These are phyloP conservation scores for Myotis yumanensis DNA, from an alignment of 2,113 vertebrate species.

Conservation along the genomic window DNA sequence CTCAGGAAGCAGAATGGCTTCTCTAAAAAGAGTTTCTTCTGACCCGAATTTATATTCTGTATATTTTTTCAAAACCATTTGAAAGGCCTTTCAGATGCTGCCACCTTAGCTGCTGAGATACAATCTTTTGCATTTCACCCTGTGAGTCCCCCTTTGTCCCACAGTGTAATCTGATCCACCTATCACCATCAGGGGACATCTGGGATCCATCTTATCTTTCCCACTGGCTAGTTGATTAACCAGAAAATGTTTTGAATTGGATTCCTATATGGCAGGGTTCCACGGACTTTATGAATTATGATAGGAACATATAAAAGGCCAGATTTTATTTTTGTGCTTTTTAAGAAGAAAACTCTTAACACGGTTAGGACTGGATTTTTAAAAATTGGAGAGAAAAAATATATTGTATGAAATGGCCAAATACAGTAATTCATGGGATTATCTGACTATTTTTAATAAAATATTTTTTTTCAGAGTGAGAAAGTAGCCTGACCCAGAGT, in stretches of 20 bases:
- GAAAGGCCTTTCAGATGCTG: slow-evolving; percentile 69
- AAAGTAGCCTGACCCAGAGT: slow-evolving; percentile 39
- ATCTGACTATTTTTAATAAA: slow-evolving; percentile 55
- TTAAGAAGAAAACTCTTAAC: slow-evolving; percentile 53
- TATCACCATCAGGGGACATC: slow-evolving; percentile 79
- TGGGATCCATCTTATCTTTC: slow-evolving; percentile 85
- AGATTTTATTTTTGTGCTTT: slow-evolving; percentile 62
- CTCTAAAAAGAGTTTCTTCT: slow-evolving; percentile 62
- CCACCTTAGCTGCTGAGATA: slow-evolving; percentile 67
- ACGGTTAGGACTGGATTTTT: slow-evolving; percentile 19
- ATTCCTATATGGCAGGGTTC: slow-evolving; percentile 78
- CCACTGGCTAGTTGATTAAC: slow-evolving; percentile 77
- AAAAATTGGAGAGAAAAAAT: slow-evolving; percentile 58
- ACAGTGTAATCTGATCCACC: slow-evolving; percentile 77
- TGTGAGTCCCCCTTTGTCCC: slow-evolving; percentile 74
- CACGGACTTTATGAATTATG: slow-evolving; percentile 76
- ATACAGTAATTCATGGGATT: slow-evolving; percentile 46
- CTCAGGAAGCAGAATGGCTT: background rate
- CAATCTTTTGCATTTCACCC: slow-evolving; percentile 74
- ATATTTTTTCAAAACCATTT: slow-evolving; percentile 71
- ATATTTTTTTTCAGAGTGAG: slow-evolving; percentile 39
- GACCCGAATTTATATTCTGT: slow-evolving; percentile 68
- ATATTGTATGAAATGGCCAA: slow-evolving; percentile 49
- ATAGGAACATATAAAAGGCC: slow-evolving; percentile 72
- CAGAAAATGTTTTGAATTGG: slow-evolving; percentile 81